phyloP scores from a whole-genome alignment of 1,140 invertebrate species.

The Saccostrea cuccullata region DNA sequence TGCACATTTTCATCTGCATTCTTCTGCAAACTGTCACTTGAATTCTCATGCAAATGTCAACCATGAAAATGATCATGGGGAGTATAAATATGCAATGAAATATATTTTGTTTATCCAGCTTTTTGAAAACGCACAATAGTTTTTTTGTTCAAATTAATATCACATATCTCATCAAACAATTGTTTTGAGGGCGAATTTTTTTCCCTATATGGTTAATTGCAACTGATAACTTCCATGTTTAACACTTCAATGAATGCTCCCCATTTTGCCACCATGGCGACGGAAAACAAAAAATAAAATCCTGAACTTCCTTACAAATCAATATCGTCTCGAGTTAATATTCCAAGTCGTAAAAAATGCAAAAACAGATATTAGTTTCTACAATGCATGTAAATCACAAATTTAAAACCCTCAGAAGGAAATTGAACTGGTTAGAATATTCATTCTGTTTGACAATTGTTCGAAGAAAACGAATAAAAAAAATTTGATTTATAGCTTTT shows the following conservation, averaged over 20 bases:
- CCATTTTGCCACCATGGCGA: background rate
- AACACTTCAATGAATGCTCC: background rate
- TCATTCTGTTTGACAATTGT: background rate
- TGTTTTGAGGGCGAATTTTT: background rate
- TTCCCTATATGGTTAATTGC: background rate
- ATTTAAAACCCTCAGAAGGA: background rate
- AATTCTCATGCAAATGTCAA: no score
- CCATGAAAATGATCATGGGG: no score
- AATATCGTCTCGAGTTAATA: background rate
- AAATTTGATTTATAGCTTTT: conserved; percentile 3
- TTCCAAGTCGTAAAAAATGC: background rate
- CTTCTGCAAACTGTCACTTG: no score
- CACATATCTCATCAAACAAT: background rate
- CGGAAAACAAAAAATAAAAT: background rate
- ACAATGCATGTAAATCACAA: background rate
- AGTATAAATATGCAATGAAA: no score
- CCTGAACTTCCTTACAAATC: background rate
- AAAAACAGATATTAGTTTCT: background rate
- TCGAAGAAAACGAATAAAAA: background rate
- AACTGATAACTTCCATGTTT: background rate
- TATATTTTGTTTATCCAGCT: no score
- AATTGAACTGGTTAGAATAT: background rate
- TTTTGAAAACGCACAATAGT: no score
- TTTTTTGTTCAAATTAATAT: background rate
- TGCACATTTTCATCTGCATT: no score